Evolutionary conservation across 2,888 invertebrate species (phyloP), one percentile per base, ranked within the genome.

Genomic region (Pelosia muscerda): DNA sequence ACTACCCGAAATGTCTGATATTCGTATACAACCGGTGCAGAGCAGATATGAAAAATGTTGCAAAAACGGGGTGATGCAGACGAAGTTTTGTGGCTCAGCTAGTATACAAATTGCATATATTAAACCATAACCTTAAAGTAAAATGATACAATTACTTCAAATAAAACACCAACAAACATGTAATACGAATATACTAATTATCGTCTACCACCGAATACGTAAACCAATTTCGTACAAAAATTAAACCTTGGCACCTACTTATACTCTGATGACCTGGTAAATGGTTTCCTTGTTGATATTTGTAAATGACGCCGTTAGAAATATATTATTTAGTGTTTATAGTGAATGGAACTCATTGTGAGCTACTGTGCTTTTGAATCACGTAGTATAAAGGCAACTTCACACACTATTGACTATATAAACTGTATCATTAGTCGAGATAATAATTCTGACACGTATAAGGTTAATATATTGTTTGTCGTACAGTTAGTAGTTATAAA

Each of bases 251-350:
- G 31, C 56, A 57, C 58, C 68, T 71, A 65, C 56, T 68, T 72
- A 68, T 68, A 70, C 72, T 59, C 68, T 67, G 63, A 68, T 59
- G 71, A 74, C 63, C 55, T 64, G 63, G 62, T 65, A 49, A 77
- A 81, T 71, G 57, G 67, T 71, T 81, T 77, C 80, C 77, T 77
- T 81, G 72, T 77, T 75, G 26, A 54, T 57, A 62, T 63, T 58
- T 61, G 74, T 74, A 78, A 71, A 71, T 58, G 63, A 77, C 60
- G 63, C 34, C 13, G 61, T 72, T 73, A 69, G 25, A 70, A 75
- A 72, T 64, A 77, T 64, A 26, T 63, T 58, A 58, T 68, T 25
- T 66, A 63, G 23, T 42, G 15, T 54, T 19, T 28, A 49, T 59
- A 19, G 69, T 74, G 62, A 77, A 79, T 71, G 71, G 64, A 42